Base-by-base conservation (phyloP, 2,888 invertebrate genomes). In the Heliconius hortense region DNA sequence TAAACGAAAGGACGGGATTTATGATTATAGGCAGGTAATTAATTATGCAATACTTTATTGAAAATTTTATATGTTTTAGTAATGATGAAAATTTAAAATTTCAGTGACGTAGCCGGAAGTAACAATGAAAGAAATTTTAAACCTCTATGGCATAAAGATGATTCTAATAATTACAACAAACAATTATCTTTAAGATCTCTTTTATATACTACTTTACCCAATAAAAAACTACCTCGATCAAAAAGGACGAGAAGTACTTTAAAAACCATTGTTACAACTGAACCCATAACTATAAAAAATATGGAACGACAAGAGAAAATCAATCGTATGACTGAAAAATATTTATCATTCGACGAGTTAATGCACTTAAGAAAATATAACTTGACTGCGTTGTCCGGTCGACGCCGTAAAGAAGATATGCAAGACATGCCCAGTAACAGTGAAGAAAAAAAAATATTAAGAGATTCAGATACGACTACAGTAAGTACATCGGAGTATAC, bases 281-380 rank as follows among this genome's bases (percentile, higher is more conserved):
- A 93, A 83, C 80, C 87, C 8, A 92, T 93, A 79, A 92, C 92
- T 67, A 83, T 92, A 71, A 82, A 80, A 79, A 79, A 80, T 43
- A 81, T 82, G 77, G 82, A 87, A 66, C 73, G 73, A 73, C 77
- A 78, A 48, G 74, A 68, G 15, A 79, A 80, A 53, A 77, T 79
- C 28, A 80, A 82, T 81, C 63, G 81, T 64, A 68, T 85, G 4
- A 90, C 90, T 39, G 93, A 93, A 83, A 93, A 90, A 81, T 92
- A 89, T 83, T 86, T 94, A 76, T 94, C 93, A 8, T 94, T 94
- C 83, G 91, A 93, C 77, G 93, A 94, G 81, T 82, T 94, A 79
- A 88, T 94, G 89, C 89, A 88, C 83, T 82, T 93, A 18, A 85
- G 92, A 79, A 92, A 89, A 83, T 81, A 86, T n/a, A 88, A 84